Evolutionary conservation across 2,113 vertebrate genomes (phyloP), one percentile per base, ranked within the genome.

Genomic region (Balaeniceps rex): DNA sequence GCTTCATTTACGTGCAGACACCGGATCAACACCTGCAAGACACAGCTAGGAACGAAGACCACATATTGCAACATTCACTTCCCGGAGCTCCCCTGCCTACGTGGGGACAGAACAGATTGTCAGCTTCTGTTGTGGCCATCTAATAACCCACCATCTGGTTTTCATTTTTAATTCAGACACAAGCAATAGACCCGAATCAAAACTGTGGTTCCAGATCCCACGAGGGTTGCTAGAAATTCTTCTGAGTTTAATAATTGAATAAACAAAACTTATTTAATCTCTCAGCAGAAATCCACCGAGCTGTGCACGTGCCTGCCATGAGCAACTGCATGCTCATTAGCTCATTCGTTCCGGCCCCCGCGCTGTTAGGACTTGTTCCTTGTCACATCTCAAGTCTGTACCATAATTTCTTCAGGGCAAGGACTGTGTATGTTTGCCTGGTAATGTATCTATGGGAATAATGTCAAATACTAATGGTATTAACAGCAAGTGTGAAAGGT

Each of bases 151-250:
- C 95, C 96, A 97, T 92, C 96, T 91, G 91, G 1, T 97, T 84
- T 54, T 91, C 91, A 72, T 86, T 95, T 88, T 89, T 94, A 94
- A 91, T 95, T 91, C 66, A 94, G 94, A 84, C 72, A 60, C 75
- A 7, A 92, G 92, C 82, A 40, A 57, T 19, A 92, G 94, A 70
- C 82, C 82, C 10, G 78, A 84, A 76, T 69, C 10, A 12, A 94
- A 96, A 40, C 74, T 0, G 2, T 5, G 55, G 23, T 34, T 80
- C 89, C 93, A 65, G 49, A 33, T 65, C 74, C 81, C 33, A 0
- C 0, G 66, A 51, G 63, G 65, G 49, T 40, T 71, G 83, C 60
- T 85, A 58, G 87, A 58, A 88, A 88, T 46, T 90, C 81, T 95
- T 85, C 75, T 6, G 84, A 66, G 58, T 55, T 91, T 87, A 97